phyloP scores from a whole-genome alignment of 2,797 vertebrate species.

The Cichlasoma orientale region DNA sequence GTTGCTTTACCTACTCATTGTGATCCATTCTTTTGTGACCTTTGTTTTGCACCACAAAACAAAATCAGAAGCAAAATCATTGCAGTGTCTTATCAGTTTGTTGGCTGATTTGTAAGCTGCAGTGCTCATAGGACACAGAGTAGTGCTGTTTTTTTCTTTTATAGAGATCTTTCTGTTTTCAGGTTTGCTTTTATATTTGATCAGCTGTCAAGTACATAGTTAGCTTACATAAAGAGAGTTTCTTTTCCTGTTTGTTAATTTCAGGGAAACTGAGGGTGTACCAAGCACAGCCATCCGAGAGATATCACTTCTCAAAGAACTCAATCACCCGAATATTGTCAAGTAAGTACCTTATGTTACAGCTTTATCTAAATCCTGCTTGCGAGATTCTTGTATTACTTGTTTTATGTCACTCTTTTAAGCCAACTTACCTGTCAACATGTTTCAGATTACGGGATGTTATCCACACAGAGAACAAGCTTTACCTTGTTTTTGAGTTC shows the following conservation, averaged over 20 bases:
- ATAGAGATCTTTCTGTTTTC: not conserved
- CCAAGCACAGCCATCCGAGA: slow-evolving; percentile 94
- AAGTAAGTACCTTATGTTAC: slow-evolving; percentile 82
- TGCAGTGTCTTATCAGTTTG: not conserved
- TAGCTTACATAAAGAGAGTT: not conserved
- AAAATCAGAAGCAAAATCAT: not conserved
- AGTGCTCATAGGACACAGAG: not conserved
- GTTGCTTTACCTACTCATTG: too few relatives aligned
- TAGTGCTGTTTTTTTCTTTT: not conserved
- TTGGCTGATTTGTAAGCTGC: not conserved
- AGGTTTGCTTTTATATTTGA: not conserved
- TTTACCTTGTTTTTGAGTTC: slow-evolving; percentile 99
- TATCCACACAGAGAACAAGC: slow-evolving; percentile 97
- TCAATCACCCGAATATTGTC: slow-evolving; percentile 94
- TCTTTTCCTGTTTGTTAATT: not conserved
- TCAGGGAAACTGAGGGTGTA: slow-evolving; percentile 93
- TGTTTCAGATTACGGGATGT: slow-evolving; percentile 89
- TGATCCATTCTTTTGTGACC: not conserved
- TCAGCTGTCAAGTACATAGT: not conserved
- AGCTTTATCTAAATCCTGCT: not conserved
- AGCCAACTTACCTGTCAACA: not conserved
- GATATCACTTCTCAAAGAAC: slow-evolving; percentile 94
- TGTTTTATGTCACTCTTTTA: not conserved
- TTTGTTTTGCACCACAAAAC: not conserved
- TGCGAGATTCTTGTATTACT: not conserved